Percentiles rank a stretch among this genome's conserved stretches.
These are phyloP conservation scores for Lacanobia oleracea DNA, from an alignment of 2,888 invertebrate genomes.

Conservation along the genomic window DNA sequence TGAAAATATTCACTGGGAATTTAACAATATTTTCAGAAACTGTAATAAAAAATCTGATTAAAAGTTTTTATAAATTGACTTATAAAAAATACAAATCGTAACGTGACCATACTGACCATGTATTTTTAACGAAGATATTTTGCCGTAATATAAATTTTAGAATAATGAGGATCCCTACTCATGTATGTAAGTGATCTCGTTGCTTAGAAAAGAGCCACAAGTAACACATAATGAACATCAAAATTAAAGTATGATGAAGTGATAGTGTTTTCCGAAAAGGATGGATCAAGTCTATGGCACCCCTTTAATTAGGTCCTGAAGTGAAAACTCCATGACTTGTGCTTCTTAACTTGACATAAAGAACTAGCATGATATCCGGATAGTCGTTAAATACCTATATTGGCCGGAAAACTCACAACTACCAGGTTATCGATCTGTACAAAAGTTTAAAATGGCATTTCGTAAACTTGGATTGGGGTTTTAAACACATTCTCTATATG, in stretches of 20 bases:
- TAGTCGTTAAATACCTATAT: not conserved
- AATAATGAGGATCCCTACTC: not conserved
- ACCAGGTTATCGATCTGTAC: not conserved
- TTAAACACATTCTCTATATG: not conserved
- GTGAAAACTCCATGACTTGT: not conserved
- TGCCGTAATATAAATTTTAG: conserved; percentile 17
- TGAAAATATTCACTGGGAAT: conserved; percentile 16
- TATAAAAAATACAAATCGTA: not conserved
- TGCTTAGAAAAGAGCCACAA: conserved; percentile 1
- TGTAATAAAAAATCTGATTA: not conserved
- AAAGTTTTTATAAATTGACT: not conserved
- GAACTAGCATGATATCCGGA: not conserved
- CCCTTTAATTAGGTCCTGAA: not conserved
- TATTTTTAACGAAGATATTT: conserved; percentile 9
- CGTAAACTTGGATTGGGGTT: not conserved
- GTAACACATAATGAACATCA: not conserved
- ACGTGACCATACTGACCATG: not conserved
- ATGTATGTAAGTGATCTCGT: not conserved
- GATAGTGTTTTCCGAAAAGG: too few species aligned
- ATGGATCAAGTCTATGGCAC: not conserved
- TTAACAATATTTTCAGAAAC: conserved; percentile 6
- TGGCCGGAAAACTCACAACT: not conserved
- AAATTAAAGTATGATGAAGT: not conserved
- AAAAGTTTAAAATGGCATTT: too few species aligned
- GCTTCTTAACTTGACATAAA: not conserved